Percentiles rank a stretch among this genome's conserved stretches.
Evolutionary conservation across 2,888 invertebrate genomes (phyloP).

Genomic region (Xanthostigma xanthostigma): DNA sequence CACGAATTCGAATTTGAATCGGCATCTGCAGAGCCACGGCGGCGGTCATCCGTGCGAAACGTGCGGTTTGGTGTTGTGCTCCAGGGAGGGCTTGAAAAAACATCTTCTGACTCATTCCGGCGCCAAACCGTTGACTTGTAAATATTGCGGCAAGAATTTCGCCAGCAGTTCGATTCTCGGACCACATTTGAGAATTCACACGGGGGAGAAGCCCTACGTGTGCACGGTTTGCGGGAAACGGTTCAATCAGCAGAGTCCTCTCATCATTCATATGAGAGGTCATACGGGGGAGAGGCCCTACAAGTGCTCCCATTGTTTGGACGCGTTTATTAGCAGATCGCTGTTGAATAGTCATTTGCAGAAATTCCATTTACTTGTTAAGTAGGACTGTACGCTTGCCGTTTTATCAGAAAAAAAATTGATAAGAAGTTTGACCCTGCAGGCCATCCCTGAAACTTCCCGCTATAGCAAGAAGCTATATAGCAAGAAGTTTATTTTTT

Average conservation of each 20-base stretch:
- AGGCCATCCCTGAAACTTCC: no score
- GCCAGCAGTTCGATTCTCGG: slow-evolving; percentile 7
- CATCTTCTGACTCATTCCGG: slow-evolving; percentile 28
- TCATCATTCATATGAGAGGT: slow-evolving; percentile 20
- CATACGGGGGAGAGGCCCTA: slow-evolving; percentile 24
- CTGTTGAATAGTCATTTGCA: no score
- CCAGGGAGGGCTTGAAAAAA: slow-evolving; percentile 27
- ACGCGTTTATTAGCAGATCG: no score
- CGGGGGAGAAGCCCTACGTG: slow-evolving; percentile 23
- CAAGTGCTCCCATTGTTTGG: no score
- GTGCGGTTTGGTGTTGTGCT: slow-evolving; percentile 33
- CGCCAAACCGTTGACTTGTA: slow-evolving; percentile 27
- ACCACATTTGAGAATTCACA: slow-evolving; percentile 18
- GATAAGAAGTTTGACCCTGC: no score
- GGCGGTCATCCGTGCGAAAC: slow-evolving; percentile 20
- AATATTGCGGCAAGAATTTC: slow-evolving; percentile 29
- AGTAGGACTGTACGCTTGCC: no score
- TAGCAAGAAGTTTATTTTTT: no score
- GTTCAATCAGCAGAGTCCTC: slow-evolving; percentile 20
- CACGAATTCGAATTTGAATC: slow-evolving; percentile 1
- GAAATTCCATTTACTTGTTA: background rate
- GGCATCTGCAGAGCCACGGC: slow-evolving; percentile 9
- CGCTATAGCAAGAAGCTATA: no score
- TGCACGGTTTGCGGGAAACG: slow-evolving; percentile 25
- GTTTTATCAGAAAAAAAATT: no score